phyloP scores from a whole-genome alignment of 2,888 invertebrate genomes.

The Encarsia formosa region DNA sequence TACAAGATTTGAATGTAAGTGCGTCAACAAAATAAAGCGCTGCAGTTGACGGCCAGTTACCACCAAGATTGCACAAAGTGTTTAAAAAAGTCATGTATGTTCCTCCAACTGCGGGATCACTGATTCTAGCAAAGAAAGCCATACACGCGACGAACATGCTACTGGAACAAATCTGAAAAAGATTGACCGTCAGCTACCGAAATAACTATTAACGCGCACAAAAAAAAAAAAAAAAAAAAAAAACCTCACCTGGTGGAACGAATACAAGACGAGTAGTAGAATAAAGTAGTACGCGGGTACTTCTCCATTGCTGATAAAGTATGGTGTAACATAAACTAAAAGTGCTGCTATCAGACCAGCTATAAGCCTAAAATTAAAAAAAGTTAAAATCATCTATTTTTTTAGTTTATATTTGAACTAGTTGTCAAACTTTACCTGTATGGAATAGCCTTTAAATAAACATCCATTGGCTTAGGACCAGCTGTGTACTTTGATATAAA shows the following conservation, averaged over 20 bases:
- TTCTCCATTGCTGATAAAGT: constrained; percentile 61
- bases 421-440: constrained; percentile 54
- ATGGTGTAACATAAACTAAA: constrained; percentile 82
- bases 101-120: constrained; percentile 94
- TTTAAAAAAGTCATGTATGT: constrained; percentile 99
- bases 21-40: constrained; percentile 89
- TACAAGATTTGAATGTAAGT: constrained; percentile 75
- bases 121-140: constrained; percentile 96
- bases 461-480: constrained; percentile 82
- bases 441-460: constrained; percentile 87
- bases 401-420: too few relatives aligned
- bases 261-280: constrained; percentile 72
- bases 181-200: too few relatives aligned
- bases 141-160: constrained; percentile 97
- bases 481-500: constrained; percentile 78
- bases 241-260: constrained; percentile 78
- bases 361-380: constrained; percentile 59
- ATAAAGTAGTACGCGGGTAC: constrained; percentile 73
- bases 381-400: neutral
- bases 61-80: constrained; percentile 93
- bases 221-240: too few relatives aligned
- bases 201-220: too few relatives aligned
- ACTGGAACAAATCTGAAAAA: constrained; percentile 75
- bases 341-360: constrained; percentile 80
- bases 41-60: constrained; percentile 93